Base-by-base conservation (phyloP, 2,797 vertebrate species). In the Acridotheres tristis region DNA sequence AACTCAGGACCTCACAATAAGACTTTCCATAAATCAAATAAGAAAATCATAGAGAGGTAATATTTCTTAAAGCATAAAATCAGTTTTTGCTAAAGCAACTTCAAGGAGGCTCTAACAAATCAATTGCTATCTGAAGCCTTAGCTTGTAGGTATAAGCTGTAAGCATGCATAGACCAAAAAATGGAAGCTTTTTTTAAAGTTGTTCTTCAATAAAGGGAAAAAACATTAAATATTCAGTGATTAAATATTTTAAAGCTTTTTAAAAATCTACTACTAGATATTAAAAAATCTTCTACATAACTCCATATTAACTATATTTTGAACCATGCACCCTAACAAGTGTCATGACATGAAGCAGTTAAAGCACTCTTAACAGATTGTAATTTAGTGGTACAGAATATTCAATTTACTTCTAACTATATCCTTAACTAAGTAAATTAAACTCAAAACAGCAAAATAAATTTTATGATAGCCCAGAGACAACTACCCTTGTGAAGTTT, bases 351-450 rank as follows among this genome's bases (percentile, higher is more conserved):
- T 59, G 54, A 94, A 94, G 86, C 61, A 85, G 75, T 22, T 78
- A 51, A 38, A 88, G 13, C 17, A 32, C 47, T 73, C 43, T 57
- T 88, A 88, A 62, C 19, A 89, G 78, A 71, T 32, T 19, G 10
- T 11, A 74, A 65, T 69, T 90, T 68, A 79, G 62, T 77, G 23
- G 54, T 93, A 80, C 42, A 34, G 10, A 54, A 55, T 47, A 86
- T 76, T 94, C 34, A 4, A 55, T 79, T 93, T 50, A 68, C 77
- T 95, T 86, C 29, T 66, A 73, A 26, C 47, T 62, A 61, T 75
- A 87, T 77, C 83, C 66, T 86, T 94, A 86, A 93, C 61, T 90
- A 93, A 79, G n/a, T 88, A 87, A 48, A 95, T 73, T 58, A 86
- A 48, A 13, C 15, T 66, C 38, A 12, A 5, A 71, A 27, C 29